Conservation (phyloP, 1,140 invertebrate genomes). For the Conus ventricosus region DNA sequence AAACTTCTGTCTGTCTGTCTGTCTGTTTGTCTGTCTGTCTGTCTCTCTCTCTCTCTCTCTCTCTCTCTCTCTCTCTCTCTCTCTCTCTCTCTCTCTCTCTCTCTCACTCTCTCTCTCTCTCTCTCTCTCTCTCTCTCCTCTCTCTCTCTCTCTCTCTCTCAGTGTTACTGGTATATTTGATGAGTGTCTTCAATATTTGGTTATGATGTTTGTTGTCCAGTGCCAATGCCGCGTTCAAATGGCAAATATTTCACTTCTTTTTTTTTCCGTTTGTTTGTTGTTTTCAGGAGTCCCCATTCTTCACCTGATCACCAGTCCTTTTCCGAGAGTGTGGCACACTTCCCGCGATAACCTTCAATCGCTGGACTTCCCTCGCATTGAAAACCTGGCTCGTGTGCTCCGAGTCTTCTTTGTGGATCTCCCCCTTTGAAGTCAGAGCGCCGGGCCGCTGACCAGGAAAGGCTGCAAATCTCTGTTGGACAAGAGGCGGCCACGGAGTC, state of each 20-base stretch:
- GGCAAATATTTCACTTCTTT: background rate
- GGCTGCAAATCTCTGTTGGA: background rate
- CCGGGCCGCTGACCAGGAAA: background rate
- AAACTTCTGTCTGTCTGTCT: background rate
- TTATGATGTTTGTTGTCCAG: too few species aligned
- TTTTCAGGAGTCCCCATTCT: slow-evolving; percentile 87
- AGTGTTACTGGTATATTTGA: too few species aligned
- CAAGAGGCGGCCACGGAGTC: background rate
- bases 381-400: slow-evolving; percentile 92
- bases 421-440: background rate
- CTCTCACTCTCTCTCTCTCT: too few species aligned
- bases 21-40: background rate
- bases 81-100: too few species aligned
- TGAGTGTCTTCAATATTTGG: too few species aligned
- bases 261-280: background rate
- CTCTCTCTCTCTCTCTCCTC: too few species aligned
- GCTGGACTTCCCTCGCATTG: slow-evolving; percentile 87
- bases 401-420: slow-evolving; percentile 82
- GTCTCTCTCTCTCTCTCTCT: background rate
- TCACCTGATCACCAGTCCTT: slow-evolving; percentile 91
- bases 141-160: too few species aligned
- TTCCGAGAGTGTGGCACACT: slow-evolving; percentile 92
- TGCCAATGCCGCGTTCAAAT: too few species aligned
- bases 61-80: too few species aligned
- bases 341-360: slow-evolving; percentile 83